Evolutionary conservation across 1,140 invertebrate genomes (phyloP).

Genomic region (Stenopsyche tienmushanensis): DNA sequence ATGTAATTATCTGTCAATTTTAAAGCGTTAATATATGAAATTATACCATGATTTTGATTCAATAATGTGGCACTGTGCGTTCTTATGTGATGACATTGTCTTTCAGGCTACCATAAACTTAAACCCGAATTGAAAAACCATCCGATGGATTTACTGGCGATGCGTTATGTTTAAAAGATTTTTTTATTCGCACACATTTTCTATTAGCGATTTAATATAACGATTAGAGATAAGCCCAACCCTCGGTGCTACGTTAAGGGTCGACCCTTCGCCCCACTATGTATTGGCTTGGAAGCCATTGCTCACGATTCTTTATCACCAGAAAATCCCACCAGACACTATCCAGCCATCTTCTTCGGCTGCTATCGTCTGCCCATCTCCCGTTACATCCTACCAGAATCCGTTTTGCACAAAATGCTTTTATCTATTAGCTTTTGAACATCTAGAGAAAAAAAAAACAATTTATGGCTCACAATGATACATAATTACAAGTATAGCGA

Average conservation of each 20-base stretch:
- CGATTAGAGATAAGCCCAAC: slow-evolving; percentile 1
- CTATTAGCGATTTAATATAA: slow-evolving; percentile 7
- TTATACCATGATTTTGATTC: too few species aligned
- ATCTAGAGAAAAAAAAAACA: too few species aligned
- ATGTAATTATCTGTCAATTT: too few species aligned
- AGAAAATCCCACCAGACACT: slow-evolving; percentile 20
- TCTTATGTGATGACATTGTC: too few species aligned
- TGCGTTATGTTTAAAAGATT: too few species aligned
- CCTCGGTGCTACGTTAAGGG: not conserved
- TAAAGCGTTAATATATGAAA: too few species aligned
- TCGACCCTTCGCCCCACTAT: not conserved
- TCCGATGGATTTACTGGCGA: too few species aligned
- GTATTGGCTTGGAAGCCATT: slow-evolving; percentile 5
- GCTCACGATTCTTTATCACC: slow-evolving; percentile 23
- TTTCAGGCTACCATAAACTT: too few species aligned
- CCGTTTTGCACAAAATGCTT: slow-evolving; percentile 10
- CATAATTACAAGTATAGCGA: not conserved
- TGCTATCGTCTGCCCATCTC: slow-evolving; percentile 14
- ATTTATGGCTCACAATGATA: not conserved
- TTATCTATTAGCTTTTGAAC: slow-evolving; percentile 30
- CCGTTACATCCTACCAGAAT: slow-evolving; percentile 10
- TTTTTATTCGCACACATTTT: not conserved
- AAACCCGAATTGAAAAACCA: too few species aligned
- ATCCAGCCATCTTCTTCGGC: slow-evolving; percentile 16
- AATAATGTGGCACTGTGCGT: too few species aligned